Evolutionary conservation across 2,888 invertebrate genomes (phyloP).

Genomic region (Lymantria dispar): DNA sequence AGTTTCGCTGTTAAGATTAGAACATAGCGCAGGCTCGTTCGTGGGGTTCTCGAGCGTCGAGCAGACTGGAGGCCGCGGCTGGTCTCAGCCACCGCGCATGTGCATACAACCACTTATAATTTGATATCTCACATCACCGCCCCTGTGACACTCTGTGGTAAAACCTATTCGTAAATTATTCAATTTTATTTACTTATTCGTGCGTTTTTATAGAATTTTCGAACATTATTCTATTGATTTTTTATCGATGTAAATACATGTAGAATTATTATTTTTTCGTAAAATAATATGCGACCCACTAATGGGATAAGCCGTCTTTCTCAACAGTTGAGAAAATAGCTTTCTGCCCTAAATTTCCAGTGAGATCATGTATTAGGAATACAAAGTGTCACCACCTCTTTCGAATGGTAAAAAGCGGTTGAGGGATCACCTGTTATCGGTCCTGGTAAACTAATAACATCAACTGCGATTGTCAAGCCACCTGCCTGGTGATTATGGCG

Average conservation of each 20-base stretch:
- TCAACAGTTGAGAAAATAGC: no score
- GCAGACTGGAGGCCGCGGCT: slow-evolving; percentile 65
- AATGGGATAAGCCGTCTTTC: no score
- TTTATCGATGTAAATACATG: slow-evolving; percentile 28
- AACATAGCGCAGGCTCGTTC: slow-evolving; percentile 59
- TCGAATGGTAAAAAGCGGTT: no score
- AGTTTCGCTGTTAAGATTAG: slow-evolving; percentile 45
- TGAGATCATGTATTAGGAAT: no score
- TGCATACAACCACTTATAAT: slow-evolving; percentile 71
- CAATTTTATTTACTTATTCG: slow-evolving; percentile 72
- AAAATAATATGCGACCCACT: no score
- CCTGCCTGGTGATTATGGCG: no score
- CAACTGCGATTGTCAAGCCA: no score
- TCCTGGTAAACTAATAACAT: no score
- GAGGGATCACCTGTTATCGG: no score
- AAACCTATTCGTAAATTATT: slow-evolving; percentile 75
- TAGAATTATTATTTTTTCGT: no score
- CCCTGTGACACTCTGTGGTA: slow-evolving; percentile 74
- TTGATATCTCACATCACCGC: slow-evolving; percentile 77
- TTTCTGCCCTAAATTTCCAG: no score
- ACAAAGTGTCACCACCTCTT: no score
- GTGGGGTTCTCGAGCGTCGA: slow-evolving; percentile 54
- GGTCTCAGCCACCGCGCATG: slow-evolving; percentile 57
- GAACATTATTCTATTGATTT: slow-evolving; percentile 44
- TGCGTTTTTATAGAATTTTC: slow-evolving; percentile 51